A percentile compares a stretch with the other conserved stretches of the same genome.
Evolutionary conservation across 1,140 invertebrate genomes (phyloP).

Genomic region (Aphelenchoides besseyi): DNA sequence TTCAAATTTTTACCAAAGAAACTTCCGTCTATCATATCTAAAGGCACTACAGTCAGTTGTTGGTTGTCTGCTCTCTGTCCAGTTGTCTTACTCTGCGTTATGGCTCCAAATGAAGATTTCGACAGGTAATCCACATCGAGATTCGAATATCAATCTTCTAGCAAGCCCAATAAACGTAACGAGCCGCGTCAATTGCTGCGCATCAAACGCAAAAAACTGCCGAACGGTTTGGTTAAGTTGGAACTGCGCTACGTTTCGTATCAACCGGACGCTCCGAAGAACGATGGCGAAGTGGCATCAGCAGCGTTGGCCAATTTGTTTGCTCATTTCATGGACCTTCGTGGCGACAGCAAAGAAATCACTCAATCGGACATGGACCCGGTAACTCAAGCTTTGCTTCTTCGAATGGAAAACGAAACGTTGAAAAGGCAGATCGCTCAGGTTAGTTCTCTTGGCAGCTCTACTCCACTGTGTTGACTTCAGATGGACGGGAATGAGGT

Average conservation of each 20-base stretch:
- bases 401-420: constrained; percentile 10
- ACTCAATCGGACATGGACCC: neutral
- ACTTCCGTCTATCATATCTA: too few relatives aligned
- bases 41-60: too few relatives aligned
- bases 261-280: neutral
- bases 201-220: constrained; percentile 6
- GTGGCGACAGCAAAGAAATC: neutral
- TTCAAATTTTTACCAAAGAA: too few relatives aligned
- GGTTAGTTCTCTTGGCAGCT: neutral
- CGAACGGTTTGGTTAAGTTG: constrained; percentile 9
- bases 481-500: too few relatives aligned
- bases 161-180: neutral
- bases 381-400: neutral
- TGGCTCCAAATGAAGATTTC: too few relatives aligned
- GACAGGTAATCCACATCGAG: too few relatives aligned
- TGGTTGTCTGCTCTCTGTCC: too few relatives aligned
- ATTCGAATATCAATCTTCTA: too few relatives aligned
- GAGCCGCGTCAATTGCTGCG: constrained; percentile 22
- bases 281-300: neutral
- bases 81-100: too few relatives aligned
- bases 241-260: constrained; percentile 21
- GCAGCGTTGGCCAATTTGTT: constrained; percentile 6
- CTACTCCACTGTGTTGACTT: too few relatives aligned
- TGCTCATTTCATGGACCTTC: constrained; percentile 5
- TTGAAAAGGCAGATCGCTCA: neutral